phyloP scores from a whole-genome alignment of 2,797 vertebrate genomes.

The Enteromius argenteus region DNA sequence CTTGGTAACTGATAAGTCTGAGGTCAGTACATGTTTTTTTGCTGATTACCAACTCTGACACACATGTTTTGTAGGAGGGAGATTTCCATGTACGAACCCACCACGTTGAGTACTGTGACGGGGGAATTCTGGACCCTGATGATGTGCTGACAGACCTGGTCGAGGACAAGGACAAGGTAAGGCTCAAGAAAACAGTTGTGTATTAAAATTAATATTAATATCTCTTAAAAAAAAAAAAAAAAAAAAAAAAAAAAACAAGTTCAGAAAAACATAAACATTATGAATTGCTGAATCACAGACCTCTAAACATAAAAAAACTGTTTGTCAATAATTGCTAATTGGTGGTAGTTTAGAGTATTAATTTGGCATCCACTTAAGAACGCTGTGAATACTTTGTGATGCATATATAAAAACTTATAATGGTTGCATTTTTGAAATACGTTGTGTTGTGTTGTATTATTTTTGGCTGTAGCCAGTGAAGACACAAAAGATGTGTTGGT shows the following conservation, averaged over 20 bases:
- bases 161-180: slow-evolving; percentile 98
- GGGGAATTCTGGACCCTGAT: slow-evolving; percentile 95
- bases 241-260: neutral
- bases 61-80: slow-evolving; percentile 80
- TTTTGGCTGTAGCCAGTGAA: neutral
- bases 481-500: neutral
- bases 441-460: no score
- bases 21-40: slow-evolving; percentile 19
- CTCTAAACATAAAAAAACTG: neutral
- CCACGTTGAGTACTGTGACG: slow-evolving; percentile 95
- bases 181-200: slow-evolving; percentile 9
- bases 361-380: neutral
- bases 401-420: neutral
- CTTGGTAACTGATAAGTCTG: slow-evolving; percentile 35
- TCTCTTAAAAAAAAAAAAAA: neutral
- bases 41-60: slow-evolving; percentile 14
- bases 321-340: neutral
- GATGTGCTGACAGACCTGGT: slow-evolving; percentile 94
- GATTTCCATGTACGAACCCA: slow-evolving; percentile 91
- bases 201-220: no score
- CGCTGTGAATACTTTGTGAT: neutral
- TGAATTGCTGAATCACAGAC: neutral
- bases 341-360: neutral
- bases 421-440: no score
- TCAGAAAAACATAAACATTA: neutral